Evolutionary conservation across 2,113 vertebrate species (phyloP), one percentile per base, ranked within the genome.

Genomic region (Tragelaphus imberbis): DNA sequence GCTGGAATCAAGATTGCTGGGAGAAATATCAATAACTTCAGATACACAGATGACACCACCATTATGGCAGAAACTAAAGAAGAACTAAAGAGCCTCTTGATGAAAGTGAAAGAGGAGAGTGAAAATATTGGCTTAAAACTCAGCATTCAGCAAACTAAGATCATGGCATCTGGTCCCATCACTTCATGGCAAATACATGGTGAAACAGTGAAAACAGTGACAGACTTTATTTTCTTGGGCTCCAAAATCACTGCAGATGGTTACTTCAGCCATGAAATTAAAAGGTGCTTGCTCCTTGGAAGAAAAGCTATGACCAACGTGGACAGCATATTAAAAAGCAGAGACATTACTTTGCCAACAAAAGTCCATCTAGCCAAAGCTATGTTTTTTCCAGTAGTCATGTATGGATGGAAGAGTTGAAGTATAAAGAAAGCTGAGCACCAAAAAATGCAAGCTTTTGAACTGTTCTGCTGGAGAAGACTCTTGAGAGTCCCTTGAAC

Each of bases 351-450:
- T 71, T 71, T 23, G n/a, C n/a, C 68, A 71, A 6, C 68, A 40
- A 71, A 71, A 10, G 68, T 71, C n/a, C 68, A 40, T 23, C 68
- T 40, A 40, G n/a, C 23, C 68, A 71, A 71, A 40, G n/a, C n/a
- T 71, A 40, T 71, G 63, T 10, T 40, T 71, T 36, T 40, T 71
- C n/a, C 68, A 23, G 68, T 23, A 71, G 68, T 40, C 19, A 71
- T 23, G n/a, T 40, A 71, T 71, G n/a, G 19, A 40, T 71, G 10
- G 19, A 12, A 71, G 68, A 71, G n/a, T 40, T 40, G 36, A 36
- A 71, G 1, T 23, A 71, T 23, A 40, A 71, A 71, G n/a, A 71
- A 12, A 71, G n/a, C 10, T 11, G 10, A 40, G 68, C 0, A 0
- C n/a, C n/a, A 71, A 71, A 40, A 40, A 40, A 40, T 71, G 36